Evolutionary conservation across 53 echinoderm and acorn worm species (phyloP), one percentile per base, ranked within the genome.

Genomic region (Pentamera pediparva): DNA sequence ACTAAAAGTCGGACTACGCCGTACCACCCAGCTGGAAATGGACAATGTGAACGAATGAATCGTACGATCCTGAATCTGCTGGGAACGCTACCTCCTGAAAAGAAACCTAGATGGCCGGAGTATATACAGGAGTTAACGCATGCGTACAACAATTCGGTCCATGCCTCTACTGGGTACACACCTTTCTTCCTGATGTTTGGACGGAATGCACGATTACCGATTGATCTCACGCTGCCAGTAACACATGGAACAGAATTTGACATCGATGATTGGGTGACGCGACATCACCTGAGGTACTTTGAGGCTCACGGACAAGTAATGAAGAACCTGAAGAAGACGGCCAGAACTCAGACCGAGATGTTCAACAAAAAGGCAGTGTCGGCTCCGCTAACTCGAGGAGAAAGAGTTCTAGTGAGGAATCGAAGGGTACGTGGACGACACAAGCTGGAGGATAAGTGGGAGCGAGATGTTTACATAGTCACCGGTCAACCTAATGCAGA

Each of bases 21-120:
- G 0, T 80, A 80, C 59, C 86, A 85, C 19, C 81, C 75, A 11
- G 25, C 62, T 20, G 76, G 69, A 1, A 85, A 85, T 69, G 86
- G 80, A 15, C 80, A 75, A 43, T 85, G 86, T 37, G 80, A 85
- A 69, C 21, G 86, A 50, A 60, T 73, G 12, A 84, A 83, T 24
- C 35, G 83, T 54, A 83, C 83, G 22, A n/a, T 83, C 8, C 65
- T 82, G 2, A 65, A 76, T 27, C 64, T 82, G 24, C 40, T 77
- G 3, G 69, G 77, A 32, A 83, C 83, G 0, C 39, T 83, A 37
- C 53, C 60, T 9, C 39, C 65, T 15, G 65, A 83, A 9, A 45
- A 77, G 39, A 76, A 67, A 26, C 22, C 21, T 19, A 77, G 39
- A 6, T 83, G 83, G 70, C 57, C 76, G 41, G 76, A 84, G 27